Evolutionary conservation across 1,140 invertebrate species (phyloP).

Genomic region (Drosophila guanche): DNA sequence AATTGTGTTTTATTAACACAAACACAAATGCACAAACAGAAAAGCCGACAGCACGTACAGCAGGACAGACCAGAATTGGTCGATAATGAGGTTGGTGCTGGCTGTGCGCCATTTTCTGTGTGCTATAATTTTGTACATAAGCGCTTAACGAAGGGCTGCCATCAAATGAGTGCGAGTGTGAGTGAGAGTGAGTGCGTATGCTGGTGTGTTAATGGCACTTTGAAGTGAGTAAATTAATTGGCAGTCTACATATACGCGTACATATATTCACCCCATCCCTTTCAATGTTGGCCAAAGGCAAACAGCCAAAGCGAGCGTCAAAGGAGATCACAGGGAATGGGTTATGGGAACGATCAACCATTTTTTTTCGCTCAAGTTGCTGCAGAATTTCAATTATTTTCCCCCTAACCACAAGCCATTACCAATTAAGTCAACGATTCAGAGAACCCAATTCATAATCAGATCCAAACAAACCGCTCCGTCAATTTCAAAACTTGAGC

Average conservation of each 20-base stretch:
- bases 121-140: conserved; percentile 68
- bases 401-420: not conserved
- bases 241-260: conserved; percentile 6
- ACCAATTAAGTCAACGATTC: conserved; percentile 20
- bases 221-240: conserved; percentile 33
- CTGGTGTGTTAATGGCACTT: conserved; percentile 10
- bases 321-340: conserved; percentile 10
- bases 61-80: conserved; percentile 44
- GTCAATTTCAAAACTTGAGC: conserved; percentile 30
- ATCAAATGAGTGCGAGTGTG: conserved; percentile 23
- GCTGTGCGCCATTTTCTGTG: conserved; percentile 54
- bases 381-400: not conserved
- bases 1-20: conserved; percentile 84
- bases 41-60: conserved; percentile 28
- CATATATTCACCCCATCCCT: conserved; percentile 14
- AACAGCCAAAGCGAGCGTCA: not conserved
- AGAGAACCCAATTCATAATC: conserved; percentile 32
- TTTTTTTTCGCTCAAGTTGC: not conserved
- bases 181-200: conserved; percentile 2
- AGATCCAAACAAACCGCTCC: conserved; percentile 52
- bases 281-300: not conserved
- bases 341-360: not conserved
- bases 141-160: conserved; percentile 55
- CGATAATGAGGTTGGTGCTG: conserved; percentile 65
- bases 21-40: conserved; percentile 78